Evolutionary conservation across 2,113 vertebrate species (phyloP), one percentile per base, ranked within the genome.

Genomic region (Coracopsis vasa): DNA sequence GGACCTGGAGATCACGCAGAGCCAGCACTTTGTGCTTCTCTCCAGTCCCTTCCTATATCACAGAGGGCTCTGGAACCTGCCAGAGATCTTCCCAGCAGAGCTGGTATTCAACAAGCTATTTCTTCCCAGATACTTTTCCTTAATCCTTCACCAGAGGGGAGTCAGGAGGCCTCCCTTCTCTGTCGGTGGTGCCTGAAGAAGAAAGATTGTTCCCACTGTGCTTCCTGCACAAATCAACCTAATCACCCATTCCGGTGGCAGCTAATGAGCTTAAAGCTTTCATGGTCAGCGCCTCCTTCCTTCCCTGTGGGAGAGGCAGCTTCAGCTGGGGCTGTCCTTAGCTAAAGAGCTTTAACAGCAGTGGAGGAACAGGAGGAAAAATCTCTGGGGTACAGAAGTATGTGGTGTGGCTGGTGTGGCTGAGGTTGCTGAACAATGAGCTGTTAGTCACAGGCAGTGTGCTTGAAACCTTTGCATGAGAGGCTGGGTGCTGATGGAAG

Each of bases 191-290:
- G 56, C 17, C 62, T 72, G 31, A 80, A 45, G 66, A 90, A 66
- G 72, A 60, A 80, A 51, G 20, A 10, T 17, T 73, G 60, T 24
- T 96, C 42, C 45, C 25, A 15, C 74, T n/a, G 53, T 48, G n/a
- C 73, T 90, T 88, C 85, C 79, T 83, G 73, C 78, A 80, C 53
- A 80, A 77, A 93, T 61, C 62, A 84, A 78, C 65, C 16, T 60
- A 81, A 92, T 93, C 83, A 78, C 65, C 25, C 20, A 1, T 62
- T 81, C 41, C 89, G 60, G 56, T 33, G 69, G 67, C 60, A 84
- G 44, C n/a, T 96, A 95, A 96, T 41, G 85, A 96, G 86, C 80
- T 94, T 86, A 87, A 92, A 80, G 71, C 56, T 82, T 89, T 94
- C 79, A 66, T 42, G 72, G 90, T 16, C 67, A 79, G 56, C 2